Percentiles rank a stretch among this genome's conserved stretches.
Conservation (phyloP, 2,797 vertebrate genomes). For the Cynodonichthys magdalenae region DNA sequence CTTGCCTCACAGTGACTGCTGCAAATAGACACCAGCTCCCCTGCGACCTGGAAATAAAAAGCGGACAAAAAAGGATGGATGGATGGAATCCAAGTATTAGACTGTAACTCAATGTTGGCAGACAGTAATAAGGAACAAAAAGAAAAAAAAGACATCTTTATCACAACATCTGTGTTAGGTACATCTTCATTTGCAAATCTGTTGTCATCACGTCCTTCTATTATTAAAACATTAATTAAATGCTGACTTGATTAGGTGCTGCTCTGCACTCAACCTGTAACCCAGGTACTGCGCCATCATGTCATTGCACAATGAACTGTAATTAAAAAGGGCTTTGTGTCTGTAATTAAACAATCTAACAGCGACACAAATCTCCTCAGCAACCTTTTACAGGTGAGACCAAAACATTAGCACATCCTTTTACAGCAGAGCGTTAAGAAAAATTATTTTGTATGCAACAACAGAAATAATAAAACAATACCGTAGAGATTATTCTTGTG, state of each 20-base stretch:
- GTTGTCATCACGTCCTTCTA: slow-evolving; percentile 1
- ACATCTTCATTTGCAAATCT: slow-evolving; percentile 5
- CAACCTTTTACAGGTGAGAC: background rate
- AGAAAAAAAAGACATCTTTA: background rate
- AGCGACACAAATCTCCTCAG: background rate
- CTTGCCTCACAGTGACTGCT: too few species aligned
- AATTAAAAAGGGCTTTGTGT: slow-evolving; percentile 14
- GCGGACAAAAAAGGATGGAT: too few species aligned
- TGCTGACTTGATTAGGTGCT: slow-evolving; percentile 1
- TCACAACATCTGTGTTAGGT: background rate
- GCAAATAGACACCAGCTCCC: too few species aligned
- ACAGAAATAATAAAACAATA: background rate
- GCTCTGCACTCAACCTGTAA: slow-evolving; percentile 8
- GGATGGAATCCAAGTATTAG: too few species aligned
- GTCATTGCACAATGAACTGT: slow-evolving; percentile 2
- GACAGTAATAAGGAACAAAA: background rate
- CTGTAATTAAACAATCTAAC: slow-evolving; percentile 19
- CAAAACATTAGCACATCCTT: background rate
- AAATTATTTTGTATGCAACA: background rate
- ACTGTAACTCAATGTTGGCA: too few species aligned
- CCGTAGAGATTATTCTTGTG: background rate
- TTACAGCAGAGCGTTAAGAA: background rate
- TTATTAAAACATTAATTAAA: slow-evolving; percentile 10
- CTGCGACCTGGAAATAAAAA: too few species aligned
- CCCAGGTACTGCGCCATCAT: slow-evolving; percentile 1